Base-by-base conservation (phyloP, 2,888 invertebrate species). In the Ditula angustiorana region DNA sequence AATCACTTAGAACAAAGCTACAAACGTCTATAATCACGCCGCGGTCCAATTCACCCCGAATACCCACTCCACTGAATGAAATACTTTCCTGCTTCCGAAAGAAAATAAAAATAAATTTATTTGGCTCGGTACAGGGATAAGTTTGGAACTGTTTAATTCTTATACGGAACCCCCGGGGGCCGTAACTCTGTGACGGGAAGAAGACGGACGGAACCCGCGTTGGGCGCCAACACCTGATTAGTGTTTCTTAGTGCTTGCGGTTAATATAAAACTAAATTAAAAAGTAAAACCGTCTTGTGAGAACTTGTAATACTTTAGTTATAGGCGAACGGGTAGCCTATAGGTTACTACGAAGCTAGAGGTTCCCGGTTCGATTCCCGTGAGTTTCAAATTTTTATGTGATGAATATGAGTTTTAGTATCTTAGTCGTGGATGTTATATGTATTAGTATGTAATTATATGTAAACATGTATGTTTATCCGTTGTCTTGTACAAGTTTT, bases 11-110 rank as follows among this genome's bases (percentile, higher is more conserved):
- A 7, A 26, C 24, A 13, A 49, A 49, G 2, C 23, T 2, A 13
- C 16, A 11, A 21, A 5, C 2, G 8, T 11, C 21, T 30, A 23
- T 21, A 47, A 30, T 21, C 57, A 41, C 23, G 5, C 21, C 21
- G 10, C 50, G 23, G 3, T 8, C 53, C 23, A 16, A 5, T n/a
- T n/a, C n/a, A n/a, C n/a, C 23, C 37, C 28, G 61, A 61, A 61
- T 61, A 61, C 52, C 23, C 44, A 11, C 61, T 30, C 33, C 13
- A 84, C 82, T 85, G 87, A 87, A 87, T 87, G 85, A 87, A 87
- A 87, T 82, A 80, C 85, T 85, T 82, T 77, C 75, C 78, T 76
- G 77, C 75, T 72, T 72, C 77, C 78, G 75, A 79, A 79, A 77
- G 75, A 78, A 80, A 85, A 70, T 67, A 67, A 71, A 71, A 61